Conservation (phyloP, 2,888 invertebrate species). For the Herminia tarsipennalis region DNA sequence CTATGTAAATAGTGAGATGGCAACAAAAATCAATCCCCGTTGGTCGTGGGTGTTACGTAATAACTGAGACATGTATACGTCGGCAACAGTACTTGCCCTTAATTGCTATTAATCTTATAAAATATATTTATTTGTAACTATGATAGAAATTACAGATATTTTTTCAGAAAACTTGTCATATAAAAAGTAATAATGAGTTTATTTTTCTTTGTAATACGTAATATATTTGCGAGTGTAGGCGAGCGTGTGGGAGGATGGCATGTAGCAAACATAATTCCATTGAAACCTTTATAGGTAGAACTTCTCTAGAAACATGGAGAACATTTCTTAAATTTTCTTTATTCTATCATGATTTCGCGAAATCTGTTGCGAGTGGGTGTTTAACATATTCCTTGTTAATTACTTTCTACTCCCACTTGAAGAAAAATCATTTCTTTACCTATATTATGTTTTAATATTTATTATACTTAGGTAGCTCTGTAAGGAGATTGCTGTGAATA, state of each 20-base stretch:
- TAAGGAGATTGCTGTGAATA: no score
- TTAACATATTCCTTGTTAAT: constrained; percentile 4
- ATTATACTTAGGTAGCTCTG: no score
- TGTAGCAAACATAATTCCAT: constrained; percentile 8
- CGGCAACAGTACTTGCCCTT: constrained; percentile 60
- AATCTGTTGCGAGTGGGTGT: constrained; percentile 10
- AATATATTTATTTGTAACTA: no score
- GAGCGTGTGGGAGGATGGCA: constrained; percentile 23
- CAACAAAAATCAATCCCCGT: constrained; percentile 81
- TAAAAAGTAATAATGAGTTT: background rate
- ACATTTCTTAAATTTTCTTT: constrained; percentile 21
- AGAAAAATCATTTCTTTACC: background rate
- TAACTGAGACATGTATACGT: constrained; percentile 65
- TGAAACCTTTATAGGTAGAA: constrained; percentile 14
- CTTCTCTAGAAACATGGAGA: constrained; percentile 10
- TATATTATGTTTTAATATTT: background rate
- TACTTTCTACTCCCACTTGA: constrained; percentile 14
- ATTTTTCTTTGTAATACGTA: background rate
- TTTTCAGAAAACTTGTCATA: no score
- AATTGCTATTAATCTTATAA: constrained; percentile 64
- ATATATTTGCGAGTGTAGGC: constrained; percentile 18
- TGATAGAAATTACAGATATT: no score
- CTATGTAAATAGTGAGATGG: constrained; percentile 50
- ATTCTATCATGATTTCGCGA: constrained; percentile 2
- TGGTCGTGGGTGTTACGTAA: constrained; percentile 82